Conservation (phyloP, 2,888 invertebrate species). For the Anticlea derivata region DNA sequence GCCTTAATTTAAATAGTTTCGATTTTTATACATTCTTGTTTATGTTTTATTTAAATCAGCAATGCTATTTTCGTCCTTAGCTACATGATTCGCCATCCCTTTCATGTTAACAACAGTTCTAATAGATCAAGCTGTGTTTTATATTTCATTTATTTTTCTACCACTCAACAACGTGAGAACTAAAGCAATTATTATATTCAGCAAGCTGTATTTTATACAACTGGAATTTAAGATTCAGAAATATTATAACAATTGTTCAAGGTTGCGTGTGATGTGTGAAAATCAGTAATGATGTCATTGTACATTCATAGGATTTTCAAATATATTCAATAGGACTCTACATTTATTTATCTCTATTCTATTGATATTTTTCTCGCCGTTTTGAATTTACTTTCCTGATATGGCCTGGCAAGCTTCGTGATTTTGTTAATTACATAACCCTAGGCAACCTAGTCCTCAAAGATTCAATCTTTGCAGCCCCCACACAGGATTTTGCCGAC, state of each 20-base stretch:
- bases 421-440: too few species aligned
- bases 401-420: too few species aligned
- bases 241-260: slow-evolving; percentile 21
- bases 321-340: neutral
- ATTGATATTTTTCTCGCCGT: neutral
- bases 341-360: too few species aligned
- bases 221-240: slow-evolving; percentile 17
- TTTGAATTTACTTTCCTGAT: neutral
- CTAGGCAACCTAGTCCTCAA: too few species aligned
- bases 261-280: slow-evolving; percentile 14
- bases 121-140: neutral
- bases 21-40: too few species aligned
- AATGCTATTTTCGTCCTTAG: neutral
- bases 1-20: too few species aligned
- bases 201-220: slow-evolving; percentile 18
- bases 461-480: too few species aligned
- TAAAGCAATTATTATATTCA: slow-evolving; percentile 27
- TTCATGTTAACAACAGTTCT: slow-evolving; percentile 1
- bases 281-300: slow-evolving; percentile 13
- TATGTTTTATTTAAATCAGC: neutral
- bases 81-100: neutral
- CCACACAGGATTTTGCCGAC: too few species aligned
- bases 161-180: slow-evolving; percentile 9
- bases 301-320: too few species aligned
- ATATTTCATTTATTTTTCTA: slow-evolving; percentile 2